Percentiles rank a stretch among this genome's conserved stretches.
These are phyloP conservation scores for Luperina nickerlii DNA, from an alignment of 2,888 invertebrate genomes.

Conservation along the genomic window DNA sequence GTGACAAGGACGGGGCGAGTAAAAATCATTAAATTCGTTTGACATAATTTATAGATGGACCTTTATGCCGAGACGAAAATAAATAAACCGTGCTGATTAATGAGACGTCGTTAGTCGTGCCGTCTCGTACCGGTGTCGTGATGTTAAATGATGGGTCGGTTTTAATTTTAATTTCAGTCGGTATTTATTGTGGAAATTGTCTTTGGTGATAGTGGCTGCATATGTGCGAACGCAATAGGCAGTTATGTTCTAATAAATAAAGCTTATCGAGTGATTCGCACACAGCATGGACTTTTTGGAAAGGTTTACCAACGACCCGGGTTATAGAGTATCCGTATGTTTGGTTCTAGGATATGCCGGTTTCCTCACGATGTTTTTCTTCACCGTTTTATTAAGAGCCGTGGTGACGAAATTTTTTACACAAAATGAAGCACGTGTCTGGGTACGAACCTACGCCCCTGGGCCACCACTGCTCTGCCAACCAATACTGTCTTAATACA, in stretches of 20 bases:
- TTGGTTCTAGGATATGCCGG: too few species aligned
- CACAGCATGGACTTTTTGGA: too few species aligned
- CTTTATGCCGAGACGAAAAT: constrained; percentile 35
- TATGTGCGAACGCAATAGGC: not conserved
- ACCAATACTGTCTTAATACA: too few species aligned
- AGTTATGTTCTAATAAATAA: not conserved
- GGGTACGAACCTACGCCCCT: too few species aligned
- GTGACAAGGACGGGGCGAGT: too few species aligned
- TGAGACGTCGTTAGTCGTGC: constrained; percentile 52
- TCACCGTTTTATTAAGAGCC: too few species aligned
- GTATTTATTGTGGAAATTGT: constrained; percentile 20
- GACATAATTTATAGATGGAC: not conserved
- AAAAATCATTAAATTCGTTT: not conserved
- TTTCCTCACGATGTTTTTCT: too few species aligned
- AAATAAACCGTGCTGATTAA: constrained; percentile 64
- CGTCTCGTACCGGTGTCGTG: constrained; percentile 45
- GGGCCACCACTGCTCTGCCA: too few species aligned
- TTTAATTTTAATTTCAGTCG: constrained; percentile 44
- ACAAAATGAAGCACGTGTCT: too few species aligned
- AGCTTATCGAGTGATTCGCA: not conserved
- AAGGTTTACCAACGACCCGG: too few species aligned
- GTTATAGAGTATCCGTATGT: too few species aligned
- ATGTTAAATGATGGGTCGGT: constrained; percentile 41
- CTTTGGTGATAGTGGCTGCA: not conserved
- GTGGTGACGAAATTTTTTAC: too few species aligned